Conservation (phyloP, 1,140 invertebrate species). For the Cataglyphis hispanica region DNA sequence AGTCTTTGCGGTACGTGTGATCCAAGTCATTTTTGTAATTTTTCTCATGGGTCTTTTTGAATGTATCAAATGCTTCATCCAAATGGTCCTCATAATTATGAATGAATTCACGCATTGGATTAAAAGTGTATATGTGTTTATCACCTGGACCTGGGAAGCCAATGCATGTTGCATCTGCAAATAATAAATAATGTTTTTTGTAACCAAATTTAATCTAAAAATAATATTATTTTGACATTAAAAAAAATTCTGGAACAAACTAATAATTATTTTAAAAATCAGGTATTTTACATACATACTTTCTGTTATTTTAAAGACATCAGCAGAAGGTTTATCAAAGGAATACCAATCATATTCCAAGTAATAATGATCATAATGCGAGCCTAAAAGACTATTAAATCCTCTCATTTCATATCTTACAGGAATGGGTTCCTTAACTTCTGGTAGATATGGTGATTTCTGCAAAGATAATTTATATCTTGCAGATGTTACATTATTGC, state of each 20-base stretch:
- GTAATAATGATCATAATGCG: conserved; percentile 98
- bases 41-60: conserved; percentile 91
- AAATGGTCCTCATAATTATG: conserved; percentile 91
- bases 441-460: conserved; percentile 80
- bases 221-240: background rate
- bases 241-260: no score
- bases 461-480: conserved; percentile 69
- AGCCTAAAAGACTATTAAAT: conserved; percentile 96
- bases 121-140: conserved; percentile 92
- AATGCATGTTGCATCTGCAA: conserved; percentile 90
- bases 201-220: background rate
- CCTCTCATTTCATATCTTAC: conserved; percentile 97
- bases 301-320: conserved; percentile 90
- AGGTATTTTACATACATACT: conserved; percentile 86
- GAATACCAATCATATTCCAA: conserved; percentile 93
- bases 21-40: conserved; percentile 90
- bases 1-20: conserved; percentile 90
- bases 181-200: background rate
- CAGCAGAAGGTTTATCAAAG: conserved; percentile 89
- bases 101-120: conserved; percentile 97
- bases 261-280: background rate
- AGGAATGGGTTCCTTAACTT: conserved; percentile 87
- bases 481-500: conserved; percentile 51
- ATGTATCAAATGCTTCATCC: conserved; percentile 92
- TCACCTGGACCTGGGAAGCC: conserved; percentile 96